Evolutionary conservation across 2,888 invertebrate species (phyloP).

Genomic region (Eupithecia dodoneata): DNA sequence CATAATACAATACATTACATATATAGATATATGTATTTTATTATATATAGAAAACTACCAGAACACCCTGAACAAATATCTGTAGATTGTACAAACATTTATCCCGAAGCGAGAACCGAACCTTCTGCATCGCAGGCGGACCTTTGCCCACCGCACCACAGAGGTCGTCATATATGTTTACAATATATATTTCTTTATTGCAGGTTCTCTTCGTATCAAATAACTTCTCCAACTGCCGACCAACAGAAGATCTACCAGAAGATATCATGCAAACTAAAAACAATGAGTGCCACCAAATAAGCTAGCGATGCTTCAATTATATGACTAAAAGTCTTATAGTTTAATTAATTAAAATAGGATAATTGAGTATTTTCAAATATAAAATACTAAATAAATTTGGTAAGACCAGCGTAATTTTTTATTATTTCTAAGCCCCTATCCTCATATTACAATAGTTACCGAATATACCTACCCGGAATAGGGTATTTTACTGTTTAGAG

Average conservation of each 20-base stretch:
- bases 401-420: background rate
- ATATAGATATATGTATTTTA: too few relatives aligned
- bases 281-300: background rate
- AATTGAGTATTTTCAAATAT: background rate
- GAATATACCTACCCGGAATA: too few relatives aligned
- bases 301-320: constrained; percentile 2
- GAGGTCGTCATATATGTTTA: too few relatives aligned
- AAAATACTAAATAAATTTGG: background rate
- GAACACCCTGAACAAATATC: too few relatives aligned
- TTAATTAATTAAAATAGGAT: background rate
- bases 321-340: background rate
- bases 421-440: background rate
- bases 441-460: background rate
- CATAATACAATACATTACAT: too few relatives aligned
- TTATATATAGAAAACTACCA: too few relatives aligned
- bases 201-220: constrained; percentile 61
- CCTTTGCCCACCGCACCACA: too few relatives aligned
- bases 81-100: too few relatives aligned
- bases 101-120: too few relatives aligned
- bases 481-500: too few relatives aligned
- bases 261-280: background rate
- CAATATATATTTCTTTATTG: constrained; percentile 29
- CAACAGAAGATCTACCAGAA: constrained; percentile 43
- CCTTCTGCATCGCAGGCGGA: too few relatives aligned
- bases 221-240: constrained; percentile 55